Evolutionary conservation across 2,888 invertebrate genomes (phyloP).

Genomic region (Drosophila paramelanica): DNA sequence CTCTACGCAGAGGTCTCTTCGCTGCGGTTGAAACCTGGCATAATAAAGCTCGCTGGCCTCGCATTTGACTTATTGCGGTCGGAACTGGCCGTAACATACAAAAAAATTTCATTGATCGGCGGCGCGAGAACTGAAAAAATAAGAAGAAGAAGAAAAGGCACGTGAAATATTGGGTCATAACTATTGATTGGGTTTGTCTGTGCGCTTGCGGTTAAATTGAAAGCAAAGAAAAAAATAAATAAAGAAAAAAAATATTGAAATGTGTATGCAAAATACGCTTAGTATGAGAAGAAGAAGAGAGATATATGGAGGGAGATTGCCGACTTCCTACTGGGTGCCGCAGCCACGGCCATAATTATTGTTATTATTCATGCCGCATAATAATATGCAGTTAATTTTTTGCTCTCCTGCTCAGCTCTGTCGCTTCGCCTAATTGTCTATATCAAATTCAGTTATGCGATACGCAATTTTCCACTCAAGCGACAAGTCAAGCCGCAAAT

Average conservation of each 20-base stretch:
- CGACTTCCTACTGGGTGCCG: conserved; percentile 19
- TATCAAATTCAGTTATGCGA: conserved; percentile 49
- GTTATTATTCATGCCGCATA: conserved; percentile 39
- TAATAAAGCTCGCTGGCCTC: conserved; percentile 77
- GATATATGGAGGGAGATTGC: conserved; percentile 5
- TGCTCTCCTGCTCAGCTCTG: conserved; percentile 3
- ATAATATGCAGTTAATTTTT: conserved; percentile 47
- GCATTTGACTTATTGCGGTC: conserved; percentile 77
- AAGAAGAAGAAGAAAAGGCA: conserved; percentile 42
- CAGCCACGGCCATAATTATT: conserved; percentile 26
- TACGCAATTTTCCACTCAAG: conserved; percentile 70
- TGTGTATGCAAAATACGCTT: conserved; percentile 47
- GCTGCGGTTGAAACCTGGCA: conserved; percentile 61
- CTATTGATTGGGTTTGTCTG: conserved; percentile 66
- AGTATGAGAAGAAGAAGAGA: background rate
- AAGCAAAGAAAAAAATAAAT: conserved; percentile 37
- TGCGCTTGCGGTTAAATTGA: conserved; percentile 65
- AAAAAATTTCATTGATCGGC: conserved; percentile 65
- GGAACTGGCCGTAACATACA: conserved; percentile 48
- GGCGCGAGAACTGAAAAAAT: conserved; percentile 54
- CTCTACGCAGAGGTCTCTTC: conserved; percentile 29
- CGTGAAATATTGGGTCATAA: conserved; percentile 77
- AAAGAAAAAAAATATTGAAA: conserved; percentile 21
- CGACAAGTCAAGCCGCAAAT: conserved; percentile 66
- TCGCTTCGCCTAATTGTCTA: conserved; percentile 45